phyloP scores from a whole-genome alignment of 2,797 vertebrate species.

The Capromys pilorides region DNA sequence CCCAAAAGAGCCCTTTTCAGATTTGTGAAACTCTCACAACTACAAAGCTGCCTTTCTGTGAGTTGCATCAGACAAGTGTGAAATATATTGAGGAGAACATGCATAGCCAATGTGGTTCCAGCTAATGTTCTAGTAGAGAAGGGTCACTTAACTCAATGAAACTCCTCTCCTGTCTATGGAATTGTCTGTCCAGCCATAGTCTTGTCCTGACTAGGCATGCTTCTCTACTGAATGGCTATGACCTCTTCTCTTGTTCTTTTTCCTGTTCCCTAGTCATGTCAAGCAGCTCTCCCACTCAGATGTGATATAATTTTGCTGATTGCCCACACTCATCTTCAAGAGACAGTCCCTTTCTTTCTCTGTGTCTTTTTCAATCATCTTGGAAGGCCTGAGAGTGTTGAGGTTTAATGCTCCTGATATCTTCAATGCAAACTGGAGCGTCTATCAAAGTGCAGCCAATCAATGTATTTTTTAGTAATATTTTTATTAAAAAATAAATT shows the following conservation, averaged over 20 bases:
- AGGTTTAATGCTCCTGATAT: neutral
- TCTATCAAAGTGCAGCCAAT: neutral
- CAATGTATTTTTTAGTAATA: neutral
- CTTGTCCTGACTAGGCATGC: neutral
- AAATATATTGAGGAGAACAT: neutral
- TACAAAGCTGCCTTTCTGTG: constrained; percentile 13
- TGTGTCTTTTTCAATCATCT: neutral
- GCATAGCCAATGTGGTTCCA: neutral
- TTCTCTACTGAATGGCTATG: neutral
- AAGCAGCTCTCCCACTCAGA: neutral
- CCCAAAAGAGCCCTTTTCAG: neutral
- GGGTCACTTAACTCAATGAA: neutral
- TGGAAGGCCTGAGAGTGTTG: neutral
- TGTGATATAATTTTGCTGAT: neutral
- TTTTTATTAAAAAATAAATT: too few relatives aligned
- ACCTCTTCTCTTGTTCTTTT: neutral
- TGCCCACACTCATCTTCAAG: neutral
- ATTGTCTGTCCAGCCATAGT: neutral
- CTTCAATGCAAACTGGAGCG: neutral
- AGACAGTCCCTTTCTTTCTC: neutral
- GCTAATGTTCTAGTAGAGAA: neutral
- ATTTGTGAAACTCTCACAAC: constrained; percentile 22
- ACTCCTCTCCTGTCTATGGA: neutral
- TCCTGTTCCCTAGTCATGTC: neutral
- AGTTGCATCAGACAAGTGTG: constrained; percentile 49